Conservation (phyloP, 2,888 invertebrate genomes). For the Brachyopa scutellaris region DNA sequence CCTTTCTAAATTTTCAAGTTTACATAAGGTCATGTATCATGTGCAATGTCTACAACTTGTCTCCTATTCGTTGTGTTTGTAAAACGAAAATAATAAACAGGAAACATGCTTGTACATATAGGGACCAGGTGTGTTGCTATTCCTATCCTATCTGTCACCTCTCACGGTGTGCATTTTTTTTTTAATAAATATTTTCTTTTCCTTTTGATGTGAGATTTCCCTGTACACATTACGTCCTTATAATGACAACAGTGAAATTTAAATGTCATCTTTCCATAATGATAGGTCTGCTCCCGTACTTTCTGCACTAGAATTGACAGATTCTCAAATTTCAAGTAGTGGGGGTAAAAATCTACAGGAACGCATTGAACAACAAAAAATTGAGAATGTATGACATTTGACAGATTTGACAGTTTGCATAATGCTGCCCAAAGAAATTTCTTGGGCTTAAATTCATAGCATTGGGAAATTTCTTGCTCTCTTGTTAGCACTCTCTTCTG, state of each 20-base stretch:
- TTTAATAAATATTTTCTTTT: no score
- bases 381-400: no score
- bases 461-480: no score
- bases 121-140: conserved; percentile 4
- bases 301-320: no score
- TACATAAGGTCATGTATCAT: conserved; percentile 67
- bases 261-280: conserved; percentile 35
- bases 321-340: no score
- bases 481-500: no score
- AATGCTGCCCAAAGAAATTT: no score
- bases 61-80: conserved; percentile 32
- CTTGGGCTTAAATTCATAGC: no score
- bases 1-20: conserved; percentile 47
- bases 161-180: neutral
- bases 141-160: conserved; percentile 39
- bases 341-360: no score
- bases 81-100: conserved; percentile 45
- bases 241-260: conserved; percentile 38
- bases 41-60: conserved; percentile 51
- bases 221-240: conserved; percentile 33
- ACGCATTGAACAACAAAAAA: no score
- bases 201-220: conserved; percentile 19
- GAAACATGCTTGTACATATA: conserved; percentile 47
- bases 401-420: no score
- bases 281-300: no score